Evolutionary conservation across 2,888 invertebrate genomes (phyloP).

Genomic region (Dasypogon diadema): DNA sequence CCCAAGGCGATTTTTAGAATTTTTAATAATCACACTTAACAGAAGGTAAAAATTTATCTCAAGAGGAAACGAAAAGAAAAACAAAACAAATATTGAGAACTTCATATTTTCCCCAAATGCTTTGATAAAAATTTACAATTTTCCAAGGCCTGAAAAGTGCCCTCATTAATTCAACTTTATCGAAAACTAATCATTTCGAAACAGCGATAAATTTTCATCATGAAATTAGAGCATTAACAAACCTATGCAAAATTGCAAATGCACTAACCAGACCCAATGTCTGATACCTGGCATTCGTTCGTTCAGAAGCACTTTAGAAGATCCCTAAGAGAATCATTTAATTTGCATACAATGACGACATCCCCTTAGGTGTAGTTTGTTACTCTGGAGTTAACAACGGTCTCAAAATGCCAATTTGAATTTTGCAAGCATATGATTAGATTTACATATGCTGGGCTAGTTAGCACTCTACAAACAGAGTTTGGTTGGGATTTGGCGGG

Average conservation of each 20-base stretch:
- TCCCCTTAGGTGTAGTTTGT: constrained; percentile 33
- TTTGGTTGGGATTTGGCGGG: too few species aligned
- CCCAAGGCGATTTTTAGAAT: constrained; percentile 19
- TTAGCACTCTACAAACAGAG: neutral
- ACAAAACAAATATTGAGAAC: too few species aligned
- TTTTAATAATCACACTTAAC: neutral
- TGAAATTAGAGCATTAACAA: neutral
- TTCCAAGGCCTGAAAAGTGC: too few species aligned
- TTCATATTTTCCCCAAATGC: too few species aligned
- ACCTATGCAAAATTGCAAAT: neutral
- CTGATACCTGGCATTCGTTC: neutral
- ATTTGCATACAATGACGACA: constrained; percentile 42
- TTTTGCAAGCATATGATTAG: constrained; percentile 25
- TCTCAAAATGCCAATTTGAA: constrained; percentile 34
- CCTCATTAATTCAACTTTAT: too few species aligned
- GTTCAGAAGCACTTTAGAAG: constrained; percentile 24
- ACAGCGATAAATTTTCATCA: too few species aligned
- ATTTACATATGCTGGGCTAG: constrained; percentile 26
- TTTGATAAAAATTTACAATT: too few species aligned
- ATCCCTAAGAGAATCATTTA: constrained; percentile 36
- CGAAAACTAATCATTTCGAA: too few species aligned
- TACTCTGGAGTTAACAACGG: constrained; percentile 2
- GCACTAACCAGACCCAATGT: neutral
- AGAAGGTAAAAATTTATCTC: neutral
- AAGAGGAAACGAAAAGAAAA: too few species aligned